Conservation (phyloP, 2,797 vertebrate genomes). For the Amniataba percoides region DNA sequence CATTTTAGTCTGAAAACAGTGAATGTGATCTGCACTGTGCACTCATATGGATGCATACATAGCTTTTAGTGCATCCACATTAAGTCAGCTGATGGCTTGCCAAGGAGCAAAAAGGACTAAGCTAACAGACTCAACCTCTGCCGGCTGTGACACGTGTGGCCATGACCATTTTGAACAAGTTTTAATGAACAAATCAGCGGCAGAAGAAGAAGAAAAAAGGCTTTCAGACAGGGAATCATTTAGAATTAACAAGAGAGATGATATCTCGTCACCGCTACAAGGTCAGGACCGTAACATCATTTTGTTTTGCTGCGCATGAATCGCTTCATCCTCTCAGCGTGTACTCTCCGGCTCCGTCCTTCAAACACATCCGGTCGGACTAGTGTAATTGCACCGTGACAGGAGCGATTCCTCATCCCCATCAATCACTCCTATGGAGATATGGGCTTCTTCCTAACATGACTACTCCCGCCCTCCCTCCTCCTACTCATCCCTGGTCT, state of each 20-base stretch:
- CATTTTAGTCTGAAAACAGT: neutral
- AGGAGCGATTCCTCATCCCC: conserved; percentile 69
- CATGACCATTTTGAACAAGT: conserved; percentile 10
- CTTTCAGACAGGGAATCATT: conserved; percentile 57
- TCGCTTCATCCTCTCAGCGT: conserved; percentile 63
- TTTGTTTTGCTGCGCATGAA: conserved; percentile 66
- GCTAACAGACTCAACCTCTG: conserved; percentile 32
- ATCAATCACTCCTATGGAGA: conserved; percentile 77
- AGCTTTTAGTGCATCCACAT: conserved; percentile 12
- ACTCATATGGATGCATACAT: neutral
- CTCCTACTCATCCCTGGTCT: conserved; percentile 38
- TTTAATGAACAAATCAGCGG: conserved; percentile 60
- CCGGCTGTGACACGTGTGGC: conserved; percentile 24
- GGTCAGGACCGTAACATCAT: conserved; percentile 73
- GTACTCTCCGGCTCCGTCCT: conserved; percentile 68
- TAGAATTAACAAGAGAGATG: conserved; percentile 71
- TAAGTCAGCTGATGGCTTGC: conserved; percentile 23
- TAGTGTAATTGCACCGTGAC: conserved; percentile 79
- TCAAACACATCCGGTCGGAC: conserved; percentile 76
- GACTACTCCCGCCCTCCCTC: conserved; percentile 41
- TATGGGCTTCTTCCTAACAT: conserved; percentile 63
- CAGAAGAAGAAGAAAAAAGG: conserved; percentile 4
- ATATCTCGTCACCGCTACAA: conserved; percentile 65
- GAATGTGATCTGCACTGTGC: neutral
- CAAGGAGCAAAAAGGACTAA: conserved; percentile 10